A percentile compares a stretch with the other conserved stretches of the same genome.
phyloP scores from a whole-genome alignment of 2,113 vertebrate genomes.

The Esox niger region DNA sequence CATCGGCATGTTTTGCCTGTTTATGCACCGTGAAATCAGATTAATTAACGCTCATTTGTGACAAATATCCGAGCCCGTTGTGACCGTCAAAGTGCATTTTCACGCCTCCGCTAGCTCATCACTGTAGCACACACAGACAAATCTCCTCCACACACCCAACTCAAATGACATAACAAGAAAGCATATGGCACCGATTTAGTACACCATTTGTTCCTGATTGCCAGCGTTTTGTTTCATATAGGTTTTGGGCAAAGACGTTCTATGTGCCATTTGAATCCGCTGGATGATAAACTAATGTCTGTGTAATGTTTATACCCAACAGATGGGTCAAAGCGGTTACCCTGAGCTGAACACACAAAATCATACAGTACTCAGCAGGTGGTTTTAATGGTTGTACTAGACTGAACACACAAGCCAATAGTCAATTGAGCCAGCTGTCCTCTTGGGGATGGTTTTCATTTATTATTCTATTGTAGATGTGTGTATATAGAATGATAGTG shows the following conservation, averaged over 20 bases:
- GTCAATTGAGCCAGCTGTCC: too few species aligned
- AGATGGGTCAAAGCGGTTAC: slow-evolving; percentile 46
- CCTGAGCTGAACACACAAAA: slow-evolving; percentile 31
- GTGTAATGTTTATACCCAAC: slow-evolving; percentile 37
- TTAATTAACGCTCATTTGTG: slow-evolving; percentile 70
- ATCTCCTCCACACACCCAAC: neutral
- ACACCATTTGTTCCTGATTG: slow-evolving; percentile 7
- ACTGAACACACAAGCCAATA: slow-evolving; percentile 42
- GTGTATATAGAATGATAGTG: too few species aligned
- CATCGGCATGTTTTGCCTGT: slow-evolving; percentile 28
- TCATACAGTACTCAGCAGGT: slow-evolving; percentile 27
- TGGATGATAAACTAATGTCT: slow-evolving; percentile 25
- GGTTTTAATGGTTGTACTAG: slow-evolving; percentile 46
- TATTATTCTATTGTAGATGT: too few species aligned
- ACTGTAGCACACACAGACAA: slow-evolving; percentile 28
- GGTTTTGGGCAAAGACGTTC: neutral
- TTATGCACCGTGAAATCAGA: slow-evolving; percentile 66
- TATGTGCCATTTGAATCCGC: slow-evolving; percentile 10
- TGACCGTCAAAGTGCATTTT: slow-evolving; percentile 55
- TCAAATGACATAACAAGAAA: slow-evolving; percentile 12
- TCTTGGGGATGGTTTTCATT: too few species aligned
- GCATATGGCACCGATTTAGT: too few species aligned
- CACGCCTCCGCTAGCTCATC: slow-evolving; percentile 36
- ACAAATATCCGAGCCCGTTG: slow-evolving; percentile 64
- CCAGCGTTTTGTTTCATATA: neutral